A percentile compares a stretch with the other conserved stretches of the same genome.
Evolutionary conservation across 1,140 invertebrate genomes (phyloP).

Genomic region (Homarus americanus): DNA sequence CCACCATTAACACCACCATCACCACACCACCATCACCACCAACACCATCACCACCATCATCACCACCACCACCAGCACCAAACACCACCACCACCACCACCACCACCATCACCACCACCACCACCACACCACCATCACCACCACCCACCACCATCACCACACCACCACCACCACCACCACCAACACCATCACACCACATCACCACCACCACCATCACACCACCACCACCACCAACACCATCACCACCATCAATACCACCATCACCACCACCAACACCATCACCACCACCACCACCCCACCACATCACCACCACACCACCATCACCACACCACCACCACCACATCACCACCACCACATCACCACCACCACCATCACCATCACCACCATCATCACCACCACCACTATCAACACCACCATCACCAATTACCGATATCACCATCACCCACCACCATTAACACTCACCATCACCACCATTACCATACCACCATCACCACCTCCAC

Average conservation of each 20-base stretch:
- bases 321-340: background rate
- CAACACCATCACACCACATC: background rate
- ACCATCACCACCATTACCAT: background rate
- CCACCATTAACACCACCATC: no score
- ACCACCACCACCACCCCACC: no score
- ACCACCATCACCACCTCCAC: background rate
- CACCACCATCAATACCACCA: background rate
- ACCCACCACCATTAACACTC: background rate
- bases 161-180: background rate
- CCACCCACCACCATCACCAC: background rate
- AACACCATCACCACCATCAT: no score
- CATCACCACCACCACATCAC: no score
- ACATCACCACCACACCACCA: no score
- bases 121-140: background rate
- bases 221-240: background rate
- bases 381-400: background rate
- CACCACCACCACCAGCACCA: background rate
- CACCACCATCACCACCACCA: background rate
- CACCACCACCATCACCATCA: background rate
- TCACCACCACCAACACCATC: background rate
- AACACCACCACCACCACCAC: background rate
- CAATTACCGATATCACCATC: no score
- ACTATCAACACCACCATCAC: background rate
- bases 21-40: background rate
- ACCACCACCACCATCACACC: background rate